Base-by-base conservation (phyloP, 2,888 invertebrate genomes). In the Lepetodrilus schrolli region DNA sequence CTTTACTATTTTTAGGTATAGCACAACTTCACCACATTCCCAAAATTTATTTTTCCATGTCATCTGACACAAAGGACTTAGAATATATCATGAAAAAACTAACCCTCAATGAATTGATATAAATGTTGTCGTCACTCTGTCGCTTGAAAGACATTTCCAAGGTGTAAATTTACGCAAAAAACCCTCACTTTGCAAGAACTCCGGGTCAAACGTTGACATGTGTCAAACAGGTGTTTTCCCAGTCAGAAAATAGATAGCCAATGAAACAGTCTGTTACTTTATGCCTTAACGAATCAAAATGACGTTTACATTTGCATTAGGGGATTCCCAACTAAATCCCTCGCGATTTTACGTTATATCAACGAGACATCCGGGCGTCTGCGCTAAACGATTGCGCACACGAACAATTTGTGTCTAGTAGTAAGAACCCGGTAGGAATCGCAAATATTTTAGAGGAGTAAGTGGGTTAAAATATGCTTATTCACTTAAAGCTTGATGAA, bases 111-210 rank as follows among this genome's bases (percentile, higher is more conserved):
- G 74, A 74, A 43, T 76, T 74, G 5, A 86, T 70, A 43, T 81
- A 76, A 58, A 72, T 72, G 13, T 72, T 76, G 72, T 88, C 86
- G 76, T 87, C 82, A 21, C 85, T 86, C 47, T 86, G 86, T 68
- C 87, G 78, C 73, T 88, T 88, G 74, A 88, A 87, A n/a, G 87
- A 88, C 87, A 88, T 87, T 37, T 8, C 66, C 2, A 4, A 17
- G 2, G 34, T 36, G 13, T 23, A 3, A 0, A 4, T 21, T 38
- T 23, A 51, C n/a, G 30, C 4, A 30, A 51, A 4, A 23, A n/a
- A 5, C 30, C 51, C n/a, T 30, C 51, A 4, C n/a, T 51, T 51
- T 13, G 10, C 23, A 23, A 23, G 26, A 20, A 50, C 10, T 2
- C 23, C n/a, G n/a, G n/a, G 50, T 20, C 10, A 50, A 50, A 50